Percentiles rank a stretch among this genome's conserved stretches.
Evolutionary conservation across 2,888 invertebrate genomes (phyloP).

Genomic region (Ecliptopera silaceata): DNA sequence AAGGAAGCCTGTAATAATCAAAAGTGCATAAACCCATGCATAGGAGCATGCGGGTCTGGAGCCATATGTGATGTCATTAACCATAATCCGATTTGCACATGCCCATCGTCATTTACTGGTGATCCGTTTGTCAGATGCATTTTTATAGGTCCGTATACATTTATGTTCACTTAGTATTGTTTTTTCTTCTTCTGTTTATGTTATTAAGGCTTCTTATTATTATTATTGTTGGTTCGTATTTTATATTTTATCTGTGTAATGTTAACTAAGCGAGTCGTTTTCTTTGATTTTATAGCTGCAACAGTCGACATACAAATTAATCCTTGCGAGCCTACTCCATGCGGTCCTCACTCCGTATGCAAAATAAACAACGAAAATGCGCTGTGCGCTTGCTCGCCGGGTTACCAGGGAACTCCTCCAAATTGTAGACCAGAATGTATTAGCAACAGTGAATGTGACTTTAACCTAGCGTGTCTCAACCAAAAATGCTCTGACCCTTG

Average conservation of each 20-base stretch:
- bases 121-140: slow-evolving; percentile 89
- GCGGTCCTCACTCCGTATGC: slow-evolving; percentile 90
- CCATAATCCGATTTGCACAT: slow-evolving; percentile 90
- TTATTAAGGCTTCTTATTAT: too few species aligned
- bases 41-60: slow-evolving; percentile 89
- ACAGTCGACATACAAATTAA: slow-evolving; percentile 63
- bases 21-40: slow-evolving; percentile 90
- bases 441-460: slow-evolving; percentile 89
- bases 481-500: slow-evolving; percentile 91
- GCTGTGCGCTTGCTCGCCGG: slow-evolving; percentile 88
- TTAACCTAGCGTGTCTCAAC: slow-evolving; percentile 87
- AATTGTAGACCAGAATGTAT: slow-evolving; percentile 92
- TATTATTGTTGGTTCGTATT: too few species aligned
- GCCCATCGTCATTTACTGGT: slow-evolving; percentile 88
- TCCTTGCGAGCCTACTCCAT: slow-evolving; percentile 89
- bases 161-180: neutral
- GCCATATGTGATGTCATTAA: slow-evolving; percentile 89
- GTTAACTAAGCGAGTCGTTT: neutral
- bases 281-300: slow-evolving; percentile 37
- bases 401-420: slow-evolving; percentile 87
- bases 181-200: too few species aligned
- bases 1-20: slow-evolving; percentile 88
- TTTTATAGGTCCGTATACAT: slow-evolving; percentile 62
- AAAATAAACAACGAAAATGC: slow-evolving; percentile 86
- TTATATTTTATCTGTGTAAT: too few species aligned